phyloP scores from a whole-genome alignment of 2,113 vertebrate species.

The Bos indicus region DNA sequence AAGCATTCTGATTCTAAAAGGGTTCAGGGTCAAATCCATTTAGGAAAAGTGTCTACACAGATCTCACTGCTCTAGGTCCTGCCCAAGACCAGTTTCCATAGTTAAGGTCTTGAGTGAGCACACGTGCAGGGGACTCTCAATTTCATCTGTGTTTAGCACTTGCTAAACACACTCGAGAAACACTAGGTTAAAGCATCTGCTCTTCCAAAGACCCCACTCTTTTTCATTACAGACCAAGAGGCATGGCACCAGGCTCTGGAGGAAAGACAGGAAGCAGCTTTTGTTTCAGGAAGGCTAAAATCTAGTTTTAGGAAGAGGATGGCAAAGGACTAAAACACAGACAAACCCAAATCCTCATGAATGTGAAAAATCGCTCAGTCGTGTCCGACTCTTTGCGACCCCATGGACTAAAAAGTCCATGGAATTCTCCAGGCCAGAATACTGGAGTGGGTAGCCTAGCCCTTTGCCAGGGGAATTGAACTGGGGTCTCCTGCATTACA shows the following conservation, averaged over 20 bases:
- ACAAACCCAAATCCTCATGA: neutral
- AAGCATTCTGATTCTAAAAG: neutral
- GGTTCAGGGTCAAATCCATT: neutral
- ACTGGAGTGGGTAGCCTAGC: neutral
- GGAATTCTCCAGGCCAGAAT: neutral
- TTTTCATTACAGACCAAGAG: neutral
- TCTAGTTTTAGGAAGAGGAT: neutral
- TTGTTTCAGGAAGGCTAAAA: neutral
- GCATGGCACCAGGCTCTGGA: neutral
- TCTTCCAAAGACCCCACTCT: neutral
- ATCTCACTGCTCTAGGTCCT: neutral
- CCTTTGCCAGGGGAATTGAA: neutral
- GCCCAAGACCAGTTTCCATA: neutral
- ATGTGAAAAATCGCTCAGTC: neutral
- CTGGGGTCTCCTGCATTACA: neutral
- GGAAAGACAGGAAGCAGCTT: neutral
- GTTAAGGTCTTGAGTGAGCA: neutral
- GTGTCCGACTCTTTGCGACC: accelerated
- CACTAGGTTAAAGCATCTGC: neutral
- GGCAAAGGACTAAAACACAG: neutral
- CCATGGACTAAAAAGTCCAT: neutral
- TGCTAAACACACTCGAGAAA: neutral
- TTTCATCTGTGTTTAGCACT: neutral
- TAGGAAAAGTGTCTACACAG: neutral
- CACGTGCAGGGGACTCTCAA: neutral